phyloP scores from a whole-genome alignment of 2,888 invertebrate species.

The Leptopilina drosophilae region DNA sequence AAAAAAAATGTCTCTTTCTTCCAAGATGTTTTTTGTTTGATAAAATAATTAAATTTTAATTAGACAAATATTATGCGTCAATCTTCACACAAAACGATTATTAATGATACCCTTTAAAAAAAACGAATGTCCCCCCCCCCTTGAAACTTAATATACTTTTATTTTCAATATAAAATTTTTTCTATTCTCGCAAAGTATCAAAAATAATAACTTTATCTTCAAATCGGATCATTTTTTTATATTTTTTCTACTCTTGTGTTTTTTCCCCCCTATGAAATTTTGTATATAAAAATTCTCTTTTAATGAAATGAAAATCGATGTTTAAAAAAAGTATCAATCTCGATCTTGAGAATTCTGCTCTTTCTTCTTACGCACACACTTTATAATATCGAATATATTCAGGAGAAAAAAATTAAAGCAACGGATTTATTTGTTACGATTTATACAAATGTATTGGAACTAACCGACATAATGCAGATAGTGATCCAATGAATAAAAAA shows the following conservation, averaged over 20 bases:
- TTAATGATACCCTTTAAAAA: no score
- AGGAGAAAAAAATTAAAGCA: constrained; percentile 8
- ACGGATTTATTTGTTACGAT: constrained; percentile 2
- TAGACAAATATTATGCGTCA: no score
- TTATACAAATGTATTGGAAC: not conserved
- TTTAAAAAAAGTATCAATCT: constrained; percentile 2
- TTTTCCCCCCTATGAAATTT: not conserved
- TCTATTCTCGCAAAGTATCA: no score
- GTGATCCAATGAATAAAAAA: constrained; percentile 22
- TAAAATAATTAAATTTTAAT: no score
- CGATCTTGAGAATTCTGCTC: not conserved
- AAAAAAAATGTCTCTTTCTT: no score
- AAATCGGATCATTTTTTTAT: not conserved
- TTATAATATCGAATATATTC: not conserved
- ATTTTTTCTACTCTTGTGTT: not conserved
- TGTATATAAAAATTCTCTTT: not conserved
- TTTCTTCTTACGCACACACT: not conserved
- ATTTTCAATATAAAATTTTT: no score
- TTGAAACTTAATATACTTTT: no score
- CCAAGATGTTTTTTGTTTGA: no score
- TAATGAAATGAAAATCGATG: not conserved
- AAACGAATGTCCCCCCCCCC: no score
- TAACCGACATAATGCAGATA: constrained; percentile 33
- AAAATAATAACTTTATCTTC: no score
- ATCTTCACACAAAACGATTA: no score